Conservation (phyloP, 1,140 invertebrate genomes). For the Zeugodacus cucurbitae region DNA sequence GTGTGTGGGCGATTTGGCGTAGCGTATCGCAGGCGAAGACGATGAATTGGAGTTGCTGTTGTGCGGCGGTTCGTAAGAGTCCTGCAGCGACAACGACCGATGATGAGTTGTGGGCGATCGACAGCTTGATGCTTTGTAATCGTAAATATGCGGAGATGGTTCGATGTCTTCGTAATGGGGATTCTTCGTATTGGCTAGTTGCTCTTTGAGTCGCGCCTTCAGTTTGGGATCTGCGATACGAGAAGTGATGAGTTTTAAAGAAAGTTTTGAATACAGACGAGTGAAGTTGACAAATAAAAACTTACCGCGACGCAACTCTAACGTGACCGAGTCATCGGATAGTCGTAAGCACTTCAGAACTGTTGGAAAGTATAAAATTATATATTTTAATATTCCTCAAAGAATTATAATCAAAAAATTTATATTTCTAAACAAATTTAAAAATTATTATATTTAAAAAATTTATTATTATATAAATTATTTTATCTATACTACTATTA, state of each 20-base stretch:
- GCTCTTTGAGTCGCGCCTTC: constrained; percentile 82
- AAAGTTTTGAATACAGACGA: not conserved
- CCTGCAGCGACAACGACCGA: not conserved
- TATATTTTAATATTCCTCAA: no score
- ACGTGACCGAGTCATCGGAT: constrained; percentile 85
- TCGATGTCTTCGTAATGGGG: constrained; percentile 65
- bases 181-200: constrained; percentile 72
- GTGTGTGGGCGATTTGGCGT: constrained; percentile 59
- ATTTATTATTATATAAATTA: no score
- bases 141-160: constrained; percentile 65
- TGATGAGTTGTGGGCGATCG: constrained; percentile 39
- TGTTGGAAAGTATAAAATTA: constrained; percentile 68
- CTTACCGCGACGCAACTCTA: constrained; percentile 87
- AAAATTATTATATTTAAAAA: no score
- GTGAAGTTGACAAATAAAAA: not conserved
- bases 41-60: constrained; percentile 41
- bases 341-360: constrained; percentile 91
- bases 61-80: constrained; percentile 40
- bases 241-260: constrained; percentile 19
- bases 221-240: constrained; percentile 80
- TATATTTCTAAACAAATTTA: no score
- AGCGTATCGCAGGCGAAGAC: constrained; percentile 52
- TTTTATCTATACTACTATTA: no score
- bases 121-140: constrained; percentile 53
- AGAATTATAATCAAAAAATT: no score